These are phyloP conservation scores for Bergia puertoricense DNA, from an alignment of 92 coral and sea anemone species.

Conservation along the genomic window DNA sequence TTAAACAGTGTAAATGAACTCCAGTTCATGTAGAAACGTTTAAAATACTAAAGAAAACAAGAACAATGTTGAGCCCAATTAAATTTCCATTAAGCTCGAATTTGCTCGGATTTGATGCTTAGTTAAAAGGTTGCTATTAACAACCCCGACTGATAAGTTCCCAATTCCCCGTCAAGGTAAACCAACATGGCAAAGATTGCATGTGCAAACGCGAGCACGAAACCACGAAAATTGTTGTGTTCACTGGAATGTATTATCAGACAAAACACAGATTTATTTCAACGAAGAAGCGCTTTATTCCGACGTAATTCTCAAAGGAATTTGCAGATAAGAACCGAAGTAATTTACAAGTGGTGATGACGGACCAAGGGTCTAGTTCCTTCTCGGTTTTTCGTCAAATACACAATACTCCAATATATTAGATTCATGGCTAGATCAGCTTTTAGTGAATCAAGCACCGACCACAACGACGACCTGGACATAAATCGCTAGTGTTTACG, in stretches of 20 bases:
- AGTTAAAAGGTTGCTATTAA: slow-evolving; percentile 98
- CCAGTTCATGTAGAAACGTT: slow-evolving; percentile 59
- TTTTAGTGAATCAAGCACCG: slow-evolving; percentile 23
- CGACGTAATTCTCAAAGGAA: slow-evolving; percentile 34
- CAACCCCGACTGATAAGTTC: slow-evolving; percentile 81
- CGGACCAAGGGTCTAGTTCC: slow-evolving; percentile 5
- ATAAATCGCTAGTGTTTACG: slow-evolving; percentile 19
- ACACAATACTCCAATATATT: not conserved
- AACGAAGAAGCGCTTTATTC: not conserved
- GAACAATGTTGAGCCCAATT: slow-evolving; percentile 97
- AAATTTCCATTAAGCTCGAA: slow-evolving; percentile 98
- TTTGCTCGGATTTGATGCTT: slow-evolving; percentile 86
- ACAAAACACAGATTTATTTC: not conserved
- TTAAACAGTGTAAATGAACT: slow-evolving; percentile 13
- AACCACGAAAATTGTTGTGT: slow-evolving; percentile 6
- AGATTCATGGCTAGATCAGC: not conserved
- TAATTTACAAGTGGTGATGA: slow-evolving; percentile 39
- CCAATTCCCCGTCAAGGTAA: slow-evolving; percentile 11
- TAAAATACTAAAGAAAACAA: slow-evolving; percentile 64
- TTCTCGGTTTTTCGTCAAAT: not conserved
- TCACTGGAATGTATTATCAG: not conserved
- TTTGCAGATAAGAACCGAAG: slow-evolving; percentile 26
- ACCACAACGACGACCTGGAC: slow-evolving; percentile 24
- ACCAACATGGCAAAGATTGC: slow-evolving; percentile 21
- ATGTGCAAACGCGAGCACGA: slow-evolving; percentile 8